These are phyloP conservation scores for Carollia perspicillata DNA, from an alignment of 2,113 vertebrate species.

Conservation along the genomic window DNA sequence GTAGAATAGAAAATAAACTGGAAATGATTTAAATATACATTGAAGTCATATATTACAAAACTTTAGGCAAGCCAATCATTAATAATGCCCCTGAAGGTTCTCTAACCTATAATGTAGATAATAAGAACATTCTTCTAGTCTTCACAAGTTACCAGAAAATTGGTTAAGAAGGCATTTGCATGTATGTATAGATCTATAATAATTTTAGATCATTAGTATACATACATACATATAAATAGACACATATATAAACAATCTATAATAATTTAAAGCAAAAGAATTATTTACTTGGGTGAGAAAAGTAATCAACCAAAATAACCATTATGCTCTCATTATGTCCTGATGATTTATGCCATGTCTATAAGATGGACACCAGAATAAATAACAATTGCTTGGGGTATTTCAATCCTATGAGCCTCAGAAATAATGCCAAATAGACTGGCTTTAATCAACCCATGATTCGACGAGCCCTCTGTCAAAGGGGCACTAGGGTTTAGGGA, in stretches of 20 bases:
- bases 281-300: background rate
- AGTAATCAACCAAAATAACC: background rate
- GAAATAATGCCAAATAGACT: background rate
- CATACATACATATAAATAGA: background rate
- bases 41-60: background rate
- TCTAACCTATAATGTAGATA: background rate
- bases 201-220: background rate
- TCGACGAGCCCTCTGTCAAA: background rate
- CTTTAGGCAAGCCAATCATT: background rate
- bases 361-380: background rate
- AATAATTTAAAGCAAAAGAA: background rate
- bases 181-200: background rate
- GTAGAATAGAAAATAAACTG: background rate
- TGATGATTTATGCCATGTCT: background rate
- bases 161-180: background rate
- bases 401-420: background rate
- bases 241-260: background rate
- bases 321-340: background rate
- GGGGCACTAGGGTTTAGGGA: background rate
- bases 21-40: background rate
- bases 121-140: background rate
- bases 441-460: background rate
- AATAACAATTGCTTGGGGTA: background rate
- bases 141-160: background rate
- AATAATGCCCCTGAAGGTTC: background rate